Evolutionary conservation across 2,888 invertebrate genomes (phyloP), one percentile per base, ranked within the genome.

Genomic region (Archips crataeganus): DNA sequence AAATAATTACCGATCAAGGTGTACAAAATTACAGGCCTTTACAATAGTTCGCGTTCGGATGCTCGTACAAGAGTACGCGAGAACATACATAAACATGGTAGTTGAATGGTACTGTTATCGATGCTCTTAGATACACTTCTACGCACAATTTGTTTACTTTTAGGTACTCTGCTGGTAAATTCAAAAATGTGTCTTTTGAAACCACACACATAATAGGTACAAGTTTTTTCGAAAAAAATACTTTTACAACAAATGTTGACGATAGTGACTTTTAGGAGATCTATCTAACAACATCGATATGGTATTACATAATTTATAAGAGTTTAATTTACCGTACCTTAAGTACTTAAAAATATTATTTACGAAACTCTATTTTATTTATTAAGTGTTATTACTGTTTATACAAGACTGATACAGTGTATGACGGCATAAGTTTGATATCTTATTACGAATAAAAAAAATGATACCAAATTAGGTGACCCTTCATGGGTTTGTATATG

Each of bases 1-100:
- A 92, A 92, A 90, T 88, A 92, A 90, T 89, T 87, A 89, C 90
- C 86, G 90, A 89, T 90, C 87, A 86, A 88, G 85, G 91, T 93
- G 94, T 93, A 93, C 89, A 93, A 93, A 94, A 93, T 92, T 92
- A 91, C 93, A 92, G 91, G 90, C 88, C 85, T 90, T 91, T 92
- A 91, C 85, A 90, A 84, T 88, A 87, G 84, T 82, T 88, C 90
- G 86, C 84, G 87, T 60, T 65, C 87, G 85, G 82, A 86, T 87
- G 87, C 86, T 88, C 90, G 85, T 89, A 84, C 84, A 81, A 87
- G 85, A 83, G 82, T 82, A 85, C 82, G 79, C 83, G 80, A 84
- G 80, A 86, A 85, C 82, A 83, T 79, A 80, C 74, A 77, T 80
- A 79, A 78, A 80, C 83, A 75, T 62, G 66, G 57, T 61, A 66